A percentile compares a stretch with the other conserved stretches of the same genome.
Conservation (phyloP, 2,888 invertebrate genomes). For the Sisyra nigra region DNA sequence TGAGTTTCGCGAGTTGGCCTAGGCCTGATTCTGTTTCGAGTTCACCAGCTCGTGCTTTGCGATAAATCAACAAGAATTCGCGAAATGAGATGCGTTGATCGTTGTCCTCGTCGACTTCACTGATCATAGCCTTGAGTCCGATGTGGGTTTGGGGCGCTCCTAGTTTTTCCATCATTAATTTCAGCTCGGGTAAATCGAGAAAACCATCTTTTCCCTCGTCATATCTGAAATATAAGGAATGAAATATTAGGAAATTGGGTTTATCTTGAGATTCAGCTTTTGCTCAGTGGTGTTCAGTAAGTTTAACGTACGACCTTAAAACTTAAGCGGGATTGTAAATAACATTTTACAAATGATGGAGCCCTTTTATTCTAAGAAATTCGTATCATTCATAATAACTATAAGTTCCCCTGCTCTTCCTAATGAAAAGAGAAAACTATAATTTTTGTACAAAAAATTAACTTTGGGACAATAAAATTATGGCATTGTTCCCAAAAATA, state of each 20-base stretch:
- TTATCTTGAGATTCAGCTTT: not conserved
- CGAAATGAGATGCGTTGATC: constrained; percentile 82
- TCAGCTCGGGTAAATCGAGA: constrained; percentile 77
- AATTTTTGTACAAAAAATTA: too few relatives aligned
- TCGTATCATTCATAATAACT: too few relatives aligned
- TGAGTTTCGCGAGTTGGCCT: constrained; percentile 67
- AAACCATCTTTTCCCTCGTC: constrained; percentile 80
- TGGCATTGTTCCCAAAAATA: too few relatives aligned
- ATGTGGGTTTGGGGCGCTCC: constrained; percentile 94
- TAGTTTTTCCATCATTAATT: constrained; percentile 92
- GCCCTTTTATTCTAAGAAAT: too few relatives aligned
- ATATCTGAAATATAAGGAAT: constrained; percentile 45
- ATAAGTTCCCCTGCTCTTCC: too few relatives aligned
- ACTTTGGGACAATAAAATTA: too few relatives aligned
- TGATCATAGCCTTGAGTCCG: constrained; percentile 87
- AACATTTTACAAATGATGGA: too few relatives aligned
- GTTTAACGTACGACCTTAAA: not conserved
- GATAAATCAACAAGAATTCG: constrained; percentile 66
- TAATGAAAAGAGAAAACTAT: too few relatives aligned
- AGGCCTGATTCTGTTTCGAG: constrained; percentile 74
- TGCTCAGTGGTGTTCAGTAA: not conserved
- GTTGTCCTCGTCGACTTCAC: constrained; percentile 75
- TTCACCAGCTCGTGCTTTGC: constrained; percentile 86
- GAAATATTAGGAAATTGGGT: constrained; percentile 1
- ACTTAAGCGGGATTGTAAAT: too few relatives aligned